Evolutionary conservation across 2,113 vertebrate species (phyloP).

Genomic region (Cheilinus undulatus): DNA sequence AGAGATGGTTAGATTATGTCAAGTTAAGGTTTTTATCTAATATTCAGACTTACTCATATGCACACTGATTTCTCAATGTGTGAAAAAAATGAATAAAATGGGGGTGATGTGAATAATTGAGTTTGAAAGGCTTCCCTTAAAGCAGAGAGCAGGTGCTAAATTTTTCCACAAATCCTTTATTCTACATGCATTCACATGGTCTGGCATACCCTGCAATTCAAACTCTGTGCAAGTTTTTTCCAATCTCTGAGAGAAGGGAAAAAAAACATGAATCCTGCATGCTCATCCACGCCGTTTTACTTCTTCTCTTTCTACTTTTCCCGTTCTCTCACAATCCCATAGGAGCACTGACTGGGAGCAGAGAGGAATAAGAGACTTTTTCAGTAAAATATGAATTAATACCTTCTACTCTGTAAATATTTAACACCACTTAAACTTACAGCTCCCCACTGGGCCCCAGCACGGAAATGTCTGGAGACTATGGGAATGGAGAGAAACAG

Average conservation of each 20-base stretch:
- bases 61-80: too few species aligned
- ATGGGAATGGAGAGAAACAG: constrained; percentile 40
- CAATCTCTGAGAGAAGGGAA: background rate
- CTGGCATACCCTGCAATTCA: background rate
- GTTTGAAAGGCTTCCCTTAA: too few species aligned
- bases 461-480: constrained; percentile 67
- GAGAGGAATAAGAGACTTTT: constrained; percentile 51
- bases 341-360: constrained; percentile 32
- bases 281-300: constrained; percentile 1
- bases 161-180: background rate
- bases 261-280: constrained; percentile 32
- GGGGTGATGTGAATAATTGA: too few species aligned
- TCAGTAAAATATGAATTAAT: constrained; percentile 78
- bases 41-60: too few species aligned
- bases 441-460: constrained; percentile 59
- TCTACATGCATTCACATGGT: background rate
- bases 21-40: too few species aligned
- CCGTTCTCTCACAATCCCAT: constrained; percentile 16
- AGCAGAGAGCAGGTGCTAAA: too few species aligned
- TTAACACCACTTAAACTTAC: constrained; percentile 81
- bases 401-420: constrained; percentile 78
- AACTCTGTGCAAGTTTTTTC: background rate
- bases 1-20: too few species aligned
- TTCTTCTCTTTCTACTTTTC: background rate
- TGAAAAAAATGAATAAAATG: too few species aligned